Evolutionary conservation across 2,888 invertebrate species (phyloP).

Genomic region (Phlogophora meticulosa): DNA sequence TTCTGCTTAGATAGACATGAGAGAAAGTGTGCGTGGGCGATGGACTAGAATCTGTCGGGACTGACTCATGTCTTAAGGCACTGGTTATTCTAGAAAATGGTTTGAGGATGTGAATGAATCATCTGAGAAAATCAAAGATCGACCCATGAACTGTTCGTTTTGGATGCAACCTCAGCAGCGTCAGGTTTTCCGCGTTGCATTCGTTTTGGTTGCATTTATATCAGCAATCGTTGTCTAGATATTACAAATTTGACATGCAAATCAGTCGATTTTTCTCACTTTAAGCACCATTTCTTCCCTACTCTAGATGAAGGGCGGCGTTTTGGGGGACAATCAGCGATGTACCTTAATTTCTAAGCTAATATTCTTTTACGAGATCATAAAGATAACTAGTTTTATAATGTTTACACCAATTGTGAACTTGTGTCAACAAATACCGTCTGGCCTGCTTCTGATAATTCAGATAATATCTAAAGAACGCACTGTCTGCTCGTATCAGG

Average conservation of each 20-base stretch:
- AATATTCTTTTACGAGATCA: background rate
- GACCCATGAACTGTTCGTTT: background rate
- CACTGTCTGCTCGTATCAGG: constrained; percentile 35
- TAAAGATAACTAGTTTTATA: constrained; percentile 2
- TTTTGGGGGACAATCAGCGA: no score
- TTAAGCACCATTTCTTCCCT: no score
- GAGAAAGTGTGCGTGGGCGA: constrained; percentile 38
- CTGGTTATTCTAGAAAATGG: background rate
- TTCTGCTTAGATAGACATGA: constrained; percentile 9
- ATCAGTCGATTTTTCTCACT: background rate
- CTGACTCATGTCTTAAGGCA: constrained; percentile 11
- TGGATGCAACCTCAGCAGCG: background rate
- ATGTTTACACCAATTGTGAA: background rate
- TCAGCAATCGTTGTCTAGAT: background rate
- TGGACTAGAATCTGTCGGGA: constrained; percentile 8
- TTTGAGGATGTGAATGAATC: background rate
- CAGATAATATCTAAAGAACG: constrained; percentile 33
- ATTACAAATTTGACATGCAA: background rate
- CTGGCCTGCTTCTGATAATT: constrained; percentile 20
- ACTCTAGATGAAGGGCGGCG: no score
- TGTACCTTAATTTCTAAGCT: no score
- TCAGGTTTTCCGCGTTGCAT: background rate
- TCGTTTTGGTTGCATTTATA: background rate
- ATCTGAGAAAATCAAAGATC: background rate
- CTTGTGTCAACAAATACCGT: constrained; percentile 13